phyloP scores from a whole-genome alignment of 2,797 vertebrate species.

The Melanotaenia maccullochi region DNA sequence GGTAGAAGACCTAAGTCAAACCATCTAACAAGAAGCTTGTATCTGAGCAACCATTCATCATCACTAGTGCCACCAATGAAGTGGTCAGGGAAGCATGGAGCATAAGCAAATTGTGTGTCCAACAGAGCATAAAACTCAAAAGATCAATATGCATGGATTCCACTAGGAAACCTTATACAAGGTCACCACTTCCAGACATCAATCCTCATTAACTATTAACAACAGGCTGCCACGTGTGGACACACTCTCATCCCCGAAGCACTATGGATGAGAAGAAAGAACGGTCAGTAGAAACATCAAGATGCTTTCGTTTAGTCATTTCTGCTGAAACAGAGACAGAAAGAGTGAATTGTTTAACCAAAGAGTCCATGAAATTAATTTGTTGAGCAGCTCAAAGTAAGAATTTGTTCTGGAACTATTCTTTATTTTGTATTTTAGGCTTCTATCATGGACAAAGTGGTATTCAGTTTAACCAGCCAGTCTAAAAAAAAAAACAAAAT shows the following conservation, averaged over 20 bases:
- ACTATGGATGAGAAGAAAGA: slow-evolving; percentile 7
- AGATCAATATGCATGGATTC: slow-evolving; percentile 81
- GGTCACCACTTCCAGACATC: slow-evolving; percentile 80
- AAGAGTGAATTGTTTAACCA: slow-evolving; percentile 6
- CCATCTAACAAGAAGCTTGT: slow-evolving; percentile 1
- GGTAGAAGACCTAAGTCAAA: background rate
- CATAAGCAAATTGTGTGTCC: slow-evolving; percentile 60
- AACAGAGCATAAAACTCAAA: slow-evolving; percentile 73
- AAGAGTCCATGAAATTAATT: slow-evolving; percentile 16
- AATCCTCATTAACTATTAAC: slow-evolving; percentile 87
- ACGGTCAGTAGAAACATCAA: slow-evolving; percentile 42
- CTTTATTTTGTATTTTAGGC: slow-evolving; percentile 27
- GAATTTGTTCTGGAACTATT: slow-evolving; percentile 20
- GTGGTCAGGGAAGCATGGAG: slow-evolving; percentile 25
- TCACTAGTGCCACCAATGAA: slow-evolving; percentile 28
- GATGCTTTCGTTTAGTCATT: slow-evolving; percentile 36
- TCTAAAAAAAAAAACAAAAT: slow-evolving; percentile 37
- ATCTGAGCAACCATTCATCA: slow-evolving; percentile 49
- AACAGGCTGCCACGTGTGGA: slow-evolving; percentile 62
- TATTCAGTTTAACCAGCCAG: slow-evolving; percentile 21
- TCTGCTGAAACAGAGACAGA: slow-evolving; percentile 23
- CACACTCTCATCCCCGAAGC: slow-evolving; percentile 29
- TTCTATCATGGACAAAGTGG: slow-evolving; percentile 39
- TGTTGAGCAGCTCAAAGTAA: slow-evolving; percentile 10
- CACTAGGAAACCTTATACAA: slow-evolving; percentile 80